Conservation (phyloP, 2,113 vertebrate genomes). For the Lates calcarifer region DNA sequence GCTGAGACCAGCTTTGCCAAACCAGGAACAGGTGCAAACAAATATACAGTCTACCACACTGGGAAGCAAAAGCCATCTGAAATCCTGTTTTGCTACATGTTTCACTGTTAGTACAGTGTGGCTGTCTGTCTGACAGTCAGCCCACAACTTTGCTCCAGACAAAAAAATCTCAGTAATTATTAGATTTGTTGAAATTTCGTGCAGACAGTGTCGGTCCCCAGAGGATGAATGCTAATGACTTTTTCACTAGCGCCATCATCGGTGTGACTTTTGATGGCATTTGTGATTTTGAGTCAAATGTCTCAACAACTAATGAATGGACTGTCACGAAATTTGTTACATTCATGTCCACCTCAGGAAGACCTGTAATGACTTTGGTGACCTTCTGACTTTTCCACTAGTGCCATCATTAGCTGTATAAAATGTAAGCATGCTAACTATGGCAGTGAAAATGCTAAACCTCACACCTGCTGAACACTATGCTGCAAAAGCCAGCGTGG, state of each 20-base stretch:
- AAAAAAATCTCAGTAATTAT: neutral
- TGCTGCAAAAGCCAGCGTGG: neutral
- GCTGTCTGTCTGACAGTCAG: neutral
- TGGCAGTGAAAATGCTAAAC: neutral
- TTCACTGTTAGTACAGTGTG: neutral
- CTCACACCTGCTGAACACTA: neutral
- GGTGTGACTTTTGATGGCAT: neutral
- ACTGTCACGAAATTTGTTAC: no score
- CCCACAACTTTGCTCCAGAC: neutral
- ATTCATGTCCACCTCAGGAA: neutral
- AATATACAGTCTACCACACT: constrained; percentile 18
- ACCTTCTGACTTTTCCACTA: no score
- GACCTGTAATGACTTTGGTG: neutral
- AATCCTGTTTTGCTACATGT: neutral
- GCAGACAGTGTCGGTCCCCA: neutral
- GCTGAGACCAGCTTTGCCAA: constrained; percentile 18
- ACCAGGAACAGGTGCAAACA: constrained; percentile 52
- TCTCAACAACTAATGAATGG: no score
- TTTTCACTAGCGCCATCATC: neutral
- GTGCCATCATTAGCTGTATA: no score
- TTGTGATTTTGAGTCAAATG: neutral
- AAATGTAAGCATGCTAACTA: neutral
- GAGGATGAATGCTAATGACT: neutral
- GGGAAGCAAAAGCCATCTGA: constrained; percentile 9
- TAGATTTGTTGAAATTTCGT: neutral